Conservation (phyloP, 2,888 invertebrate genomes). For the Eucera pruinosa region DNA sequence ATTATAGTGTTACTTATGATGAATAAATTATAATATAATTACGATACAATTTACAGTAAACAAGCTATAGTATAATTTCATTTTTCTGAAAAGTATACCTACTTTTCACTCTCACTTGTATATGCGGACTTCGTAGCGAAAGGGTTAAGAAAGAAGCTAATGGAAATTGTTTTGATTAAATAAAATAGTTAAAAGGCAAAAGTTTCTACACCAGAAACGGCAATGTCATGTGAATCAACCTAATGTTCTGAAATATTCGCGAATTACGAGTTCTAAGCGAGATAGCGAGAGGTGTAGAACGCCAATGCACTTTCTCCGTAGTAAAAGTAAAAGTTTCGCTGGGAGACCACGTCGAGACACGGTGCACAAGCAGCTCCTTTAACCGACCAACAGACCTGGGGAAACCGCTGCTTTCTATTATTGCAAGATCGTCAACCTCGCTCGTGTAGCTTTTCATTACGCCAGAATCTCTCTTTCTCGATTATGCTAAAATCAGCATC, state of each 20-base stretch:
- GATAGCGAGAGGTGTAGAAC: conserved; percentile 42
- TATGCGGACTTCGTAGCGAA: too few species aligned
- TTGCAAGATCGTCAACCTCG: conserved; percentile 52
- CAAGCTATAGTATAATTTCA: too few species aligned
- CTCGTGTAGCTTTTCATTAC: conserved; percentile 33
- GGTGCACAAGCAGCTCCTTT: conserved; percentile 47
- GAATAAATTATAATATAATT: too few species aligned
- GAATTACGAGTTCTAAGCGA: conserved; percentile 25
- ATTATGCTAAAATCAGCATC: conserved; percentile 37
- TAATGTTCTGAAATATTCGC: background rate
- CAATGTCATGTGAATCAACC: too few species aligned
- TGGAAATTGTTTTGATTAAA: too few species aligned
- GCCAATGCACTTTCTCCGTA: conserved; percentile 77
- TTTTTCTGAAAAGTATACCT: too few species aligned
- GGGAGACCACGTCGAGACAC: conserved; percentile 36
- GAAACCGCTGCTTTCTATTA: conserved; percentile 54
- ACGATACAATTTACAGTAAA: too few species aligned
- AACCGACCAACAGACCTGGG: background rate
- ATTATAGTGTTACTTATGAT: too few species aligned
- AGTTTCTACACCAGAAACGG: too few species aligned
- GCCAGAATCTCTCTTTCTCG: conserved; percentile 27
- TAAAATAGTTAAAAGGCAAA: too few species aligned
- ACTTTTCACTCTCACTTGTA: too few species aligned
- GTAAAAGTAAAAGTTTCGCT: conserved; percentile 80
- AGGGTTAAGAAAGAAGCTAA: too few species aligned